Evolutionary conservation across 2,113 vertebrate genomes (phyloP), one percentile per base, ranked within the genome.

Genomic region (Danionella cerebrum): DNA sequence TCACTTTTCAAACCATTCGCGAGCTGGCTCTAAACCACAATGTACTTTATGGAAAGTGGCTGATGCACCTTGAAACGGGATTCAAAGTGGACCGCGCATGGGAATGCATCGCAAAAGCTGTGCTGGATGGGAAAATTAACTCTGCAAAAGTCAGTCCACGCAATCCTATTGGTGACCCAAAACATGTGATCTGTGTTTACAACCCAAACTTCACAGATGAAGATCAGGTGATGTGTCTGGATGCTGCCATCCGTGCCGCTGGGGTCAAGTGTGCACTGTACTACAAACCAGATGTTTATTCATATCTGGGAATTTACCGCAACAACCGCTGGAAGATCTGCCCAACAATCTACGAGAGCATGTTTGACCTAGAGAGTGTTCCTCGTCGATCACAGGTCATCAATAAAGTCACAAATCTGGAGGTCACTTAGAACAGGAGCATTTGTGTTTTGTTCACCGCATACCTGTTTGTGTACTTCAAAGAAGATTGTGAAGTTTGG

Each of bases 21-120:
- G 91, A 94, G 78, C 84, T 96, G 69, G 92, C 94, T 1, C 82
- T 94, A 33, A 93, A 93, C 77, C 89, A 92, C 52, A 68, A 75
- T 0, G 92, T 94, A 67, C 90, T 93, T 10, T 29, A 83, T 0
- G 92, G 94, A 5, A 96, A 94, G 78, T 95, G 94, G 93, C 85
- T 96, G 3, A 91, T 96, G 86, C 84, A 92, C 73, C 71, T 96
- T 82, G 89, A 92, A 45, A 74, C 88, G 0, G 94, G 94, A 53
- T 96, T 94, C 76, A 96, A 96, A 84, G 72, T 94, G 79, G 92
- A 94, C 79, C 88, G 89, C 0, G 92, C 94, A 6, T 96, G 94
- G 94, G 85, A 87, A 59, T 84, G 92, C 48, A 84, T 94, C 7
- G 92, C 93, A 44, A 78, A 85, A 25, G 91, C 93, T 0, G 77